These are phyloP conservation scores for Lysiphlebus fabarum DNA, from an alignment of 1,140 invertebrate species.

Conservation along the genomic window DNA sequence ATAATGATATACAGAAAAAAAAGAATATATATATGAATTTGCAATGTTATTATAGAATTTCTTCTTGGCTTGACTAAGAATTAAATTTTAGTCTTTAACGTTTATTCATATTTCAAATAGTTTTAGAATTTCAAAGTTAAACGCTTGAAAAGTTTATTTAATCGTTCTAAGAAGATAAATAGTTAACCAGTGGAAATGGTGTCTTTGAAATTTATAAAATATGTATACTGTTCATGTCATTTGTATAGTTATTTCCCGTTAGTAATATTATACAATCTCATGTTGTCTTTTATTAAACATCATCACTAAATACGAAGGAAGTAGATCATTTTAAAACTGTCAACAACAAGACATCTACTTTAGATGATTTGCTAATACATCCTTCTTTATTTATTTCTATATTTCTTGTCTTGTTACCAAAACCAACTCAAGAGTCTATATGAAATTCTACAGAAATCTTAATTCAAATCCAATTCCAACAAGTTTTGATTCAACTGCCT, in stretches of 20 bases:
- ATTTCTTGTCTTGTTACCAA: too few species aligned
- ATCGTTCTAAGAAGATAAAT: slow-evolving; percentile 38
- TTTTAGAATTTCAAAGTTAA: slow-evolving; percentile 30
- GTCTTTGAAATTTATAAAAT: background rate
- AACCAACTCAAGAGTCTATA: background rate
- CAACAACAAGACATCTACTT: slow-evolving; percentile 30
- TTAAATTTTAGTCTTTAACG: too few species aligned
- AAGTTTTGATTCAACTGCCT: slow-evolving; percentile 20
- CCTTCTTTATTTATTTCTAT: too few species aligned
- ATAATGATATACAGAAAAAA: too few species aligned
- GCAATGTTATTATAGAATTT: too few species aligned
- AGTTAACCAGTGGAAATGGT: slow-evolving; percentile 27
- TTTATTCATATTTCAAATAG: slow-evolving; percentile 23
- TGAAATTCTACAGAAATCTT: slow-evolving; percentile 29
- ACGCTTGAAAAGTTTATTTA: slow-evolving; percentile 34
- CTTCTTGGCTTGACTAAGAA: background rate
- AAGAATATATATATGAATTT: too few species aligned
- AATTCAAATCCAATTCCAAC: slow-evolving; percentile 31
- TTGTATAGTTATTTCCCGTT: background rate
- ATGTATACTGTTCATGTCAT: background rate
- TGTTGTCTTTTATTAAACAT: background rate
- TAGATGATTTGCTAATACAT: background rate
- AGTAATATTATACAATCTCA: slow-evolving; percentile 12
- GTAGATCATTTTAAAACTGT: slow-evolving; percentile 48
- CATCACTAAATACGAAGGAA: slow-evolving; percentile 32